A percentile compares a stretch with the other conserved stretches of the same genome.
Conservation (phyloP, 1,140 invertebrate species). For the Aphaenogaster rudis region DNA sequence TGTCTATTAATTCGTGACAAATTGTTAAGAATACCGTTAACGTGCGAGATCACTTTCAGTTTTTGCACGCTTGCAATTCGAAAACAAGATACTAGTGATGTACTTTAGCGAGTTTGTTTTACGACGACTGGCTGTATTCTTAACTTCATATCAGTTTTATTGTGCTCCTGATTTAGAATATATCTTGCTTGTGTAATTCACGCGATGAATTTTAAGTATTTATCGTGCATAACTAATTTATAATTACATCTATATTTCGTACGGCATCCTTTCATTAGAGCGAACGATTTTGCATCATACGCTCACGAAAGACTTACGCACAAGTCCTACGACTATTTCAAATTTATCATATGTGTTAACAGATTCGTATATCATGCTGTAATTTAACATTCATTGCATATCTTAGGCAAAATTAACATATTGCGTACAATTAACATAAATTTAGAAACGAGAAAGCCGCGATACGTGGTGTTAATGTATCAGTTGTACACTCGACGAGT, state of each 20-base stretch:
- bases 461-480: slow-evolving; percentile 18
- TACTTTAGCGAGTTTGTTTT: slow-evolving; percentile 29
- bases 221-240: slow-evolving; percentile 4
- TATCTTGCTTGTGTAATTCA: slow-evolving; percentile 12
- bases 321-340: slow-evolving; percentile 65
- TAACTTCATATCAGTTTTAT: slow-evolving; percentile 26
- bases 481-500: slow-evolving; percentile 37
- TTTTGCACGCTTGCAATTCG: background rate
- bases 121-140: background rate
- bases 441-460: background rate
- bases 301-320: slow-evolving; percentile 65
- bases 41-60: background rate
- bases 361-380: slow-evolving; percentile 64
- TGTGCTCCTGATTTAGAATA: slow-evolving; percentile 2
- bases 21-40: slow-evolving; percentile 25
- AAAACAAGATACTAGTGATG: background rate
- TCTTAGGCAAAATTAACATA: slow-evolving; percentile 26
- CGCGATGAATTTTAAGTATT: slow-evolving; percentile 9
- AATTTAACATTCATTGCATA: slow-evolving; percentile 18
- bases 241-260: slow-evolving; percentile 1
- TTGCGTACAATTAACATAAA: slow-evolving; percentile 16
- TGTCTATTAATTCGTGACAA: background rate
- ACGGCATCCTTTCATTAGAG: slow-evolving; percentile 2
- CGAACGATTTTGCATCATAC: slow-evolving; percentile 9
- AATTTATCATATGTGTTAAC: slow-evolving; percentile 72